Conservation (phyloP, 2,797 vertebrate species). For the Poecilia velifera region DNA sequence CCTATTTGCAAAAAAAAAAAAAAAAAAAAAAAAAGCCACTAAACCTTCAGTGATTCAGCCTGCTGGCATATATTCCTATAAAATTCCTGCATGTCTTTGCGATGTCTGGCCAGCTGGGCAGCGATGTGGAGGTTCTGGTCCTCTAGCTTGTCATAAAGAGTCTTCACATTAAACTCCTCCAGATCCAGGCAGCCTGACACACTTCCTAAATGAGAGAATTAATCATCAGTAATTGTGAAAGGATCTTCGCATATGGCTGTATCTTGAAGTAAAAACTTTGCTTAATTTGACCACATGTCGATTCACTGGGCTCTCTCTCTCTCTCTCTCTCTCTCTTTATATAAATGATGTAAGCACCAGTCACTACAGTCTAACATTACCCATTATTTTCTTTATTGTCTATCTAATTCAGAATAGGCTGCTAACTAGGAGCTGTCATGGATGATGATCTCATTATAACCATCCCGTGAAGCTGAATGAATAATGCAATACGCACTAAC, state of each 20-base stretch:
- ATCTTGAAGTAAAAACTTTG: constrained; percentile 22
- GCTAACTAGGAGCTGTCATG: constrained; percentile 52
- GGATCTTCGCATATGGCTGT: constrained; percentile 12
- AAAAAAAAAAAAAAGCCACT: neutral
- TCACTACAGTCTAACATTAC: constrained; percentile 53
- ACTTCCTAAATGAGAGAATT: constrained; percentile 66
- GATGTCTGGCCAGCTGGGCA: constrained; percentile 88
- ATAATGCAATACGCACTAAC: constrained; percentile 47
- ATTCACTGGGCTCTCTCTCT: constrained; percentile 7
- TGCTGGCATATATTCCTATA: constrained; percentile 84
- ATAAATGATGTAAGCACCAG: constrained; percentile 44
- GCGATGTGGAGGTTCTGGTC: constrained; percentile 92
- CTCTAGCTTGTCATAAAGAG: constrained; percentile 93
- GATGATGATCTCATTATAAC: constrained; percentile 54
- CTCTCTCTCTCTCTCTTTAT: neutral
- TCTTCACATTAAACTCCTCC: constrained; percentile 91
- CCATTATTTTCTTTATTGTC: constrained; percentile 59
- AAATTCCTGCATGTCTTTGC: constrained; percentile 86
- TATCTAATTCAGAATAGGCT: constrained; percentile 44
- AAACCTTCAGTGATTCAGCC: constrained; percentile 83
- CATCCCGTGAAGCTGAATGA: constrained; percentile 45
- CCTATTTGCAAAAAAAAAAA: neutral
- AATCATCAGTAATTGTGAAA: constrained; percentile 16
- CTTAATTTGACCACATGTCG: constrained; percentile 12
- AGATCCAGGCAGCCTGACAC: constrained; percentile 64